Evolutionary conservation across 2,113 vertebrate genomes (phyloP).

Genomic region (Corapipo altera): DNA sequence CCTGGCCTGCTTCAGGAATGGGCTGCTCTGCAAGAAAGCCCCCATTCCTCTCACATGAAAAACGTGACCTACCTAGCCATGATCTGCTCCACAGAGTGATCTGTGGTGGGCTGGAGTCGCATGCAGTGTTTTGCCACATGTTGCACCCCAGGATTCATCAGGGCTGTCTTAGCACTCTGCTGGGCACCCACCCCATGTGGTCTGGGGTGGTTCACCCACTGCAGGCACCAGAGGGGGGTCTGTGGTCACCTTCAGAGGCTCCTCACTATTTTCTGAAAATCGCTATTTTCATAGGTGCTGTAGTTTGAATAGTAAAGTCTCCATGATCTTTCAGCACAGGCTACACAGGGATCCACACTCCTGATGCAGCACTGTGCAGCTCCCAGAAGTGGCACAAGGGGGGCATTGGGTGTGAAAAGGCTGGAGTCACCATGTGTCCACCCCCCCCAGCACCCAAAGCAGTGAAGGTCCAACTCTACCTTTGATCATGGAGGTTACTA

Average conservation of each 20-base stretch:
- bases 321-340: not conserved
- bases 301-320: not conserved
- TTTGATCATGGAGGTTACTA: not conserved
- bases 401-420: not conserved
- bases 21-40: not conserved
- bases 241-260: not conserved
- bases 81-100: not conserved
- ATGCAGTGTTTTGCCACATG: not conserved
- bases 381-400: not conserved
- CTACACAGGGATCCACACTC: too few relatives aligned
- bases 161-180: not conserved
- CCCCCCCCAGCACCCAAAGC: accelerated
- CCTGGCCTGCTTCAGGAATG: not conserved
- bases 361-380: accelerated
- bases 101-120: accelerated
- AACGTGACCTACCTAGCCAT: accelerated
- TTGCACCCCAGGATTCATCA: accelerated
- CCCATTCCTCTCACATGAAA: not conserved
- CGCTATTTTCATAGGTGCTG: not conserved
- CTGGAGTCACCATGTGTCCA: accelerated
- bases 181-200: accelerated
- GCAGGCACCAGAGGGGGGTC: accelerated
- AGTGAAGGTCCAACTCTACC: not conserved
- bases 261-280: not conserved
- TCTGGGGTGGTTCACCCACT: not conserved